Evolutionary conservation across 2,888 invertebrate genomes (phyloP), one percentile per base, ranked within the genome.

Genomic region (Sipha maydis): DNA sequence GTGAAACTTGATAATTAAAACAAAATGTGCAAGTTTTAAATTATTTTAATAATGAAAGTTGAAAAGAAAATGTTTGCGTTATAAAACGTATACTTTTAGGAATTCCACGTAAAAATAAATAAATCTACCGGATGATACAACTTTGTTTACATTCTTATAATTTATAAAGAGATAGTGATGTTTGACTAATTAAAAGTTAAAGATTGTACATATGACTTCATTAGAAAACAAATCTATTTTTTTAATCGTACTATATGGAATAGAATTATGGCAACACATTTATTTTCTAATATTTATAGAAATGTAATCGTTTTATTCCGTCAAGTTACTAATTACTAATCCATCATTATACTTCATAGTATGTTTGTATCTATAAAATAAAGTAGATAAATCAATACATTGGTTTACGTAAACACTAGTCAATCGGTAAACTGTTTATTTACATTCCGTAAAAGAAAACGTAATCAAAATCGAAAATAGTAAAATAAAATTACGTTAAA

Each of bases 21-120:
- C 77, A 34, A 69, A 85, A 85, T 78, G 77, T 78, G 67, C 77
- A 85, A 69, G 69, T 85, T 78, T 85, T 78, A 54, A 85, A 85
- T 85, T 48, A 85, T 85, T 78, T 78, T 78, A 85, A 48, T 78
- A 78, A 78, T 78, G 69, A 85, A 85, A 69, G 85, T 85, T 85
- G 48, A 78, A 85, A 76, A 85, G 85, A 78, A 69, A 85, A 85
- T 78, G 77, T 67, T 77, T 85, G n/a, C 67, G 48, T 78, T 85
- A 85, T 54, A 85, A 85, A 77, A 76, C 25, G 14, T 14, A 69
- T 34, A 75, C 25, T 3, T 48, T 67, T 41, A 84, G 19, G 34
- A 73, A 84, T 84, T 76, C 41, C 34, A 25, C 41, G 67, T 25
- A 41, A 77, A 85, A 85, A 76, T 85, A 76, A 85, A 77, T 85